These are phyloP conservation scores for Eriocheir sinensis DNA, from an alignment of 1,140 invertebrate species.

Conservation along the genomic window DNA sequence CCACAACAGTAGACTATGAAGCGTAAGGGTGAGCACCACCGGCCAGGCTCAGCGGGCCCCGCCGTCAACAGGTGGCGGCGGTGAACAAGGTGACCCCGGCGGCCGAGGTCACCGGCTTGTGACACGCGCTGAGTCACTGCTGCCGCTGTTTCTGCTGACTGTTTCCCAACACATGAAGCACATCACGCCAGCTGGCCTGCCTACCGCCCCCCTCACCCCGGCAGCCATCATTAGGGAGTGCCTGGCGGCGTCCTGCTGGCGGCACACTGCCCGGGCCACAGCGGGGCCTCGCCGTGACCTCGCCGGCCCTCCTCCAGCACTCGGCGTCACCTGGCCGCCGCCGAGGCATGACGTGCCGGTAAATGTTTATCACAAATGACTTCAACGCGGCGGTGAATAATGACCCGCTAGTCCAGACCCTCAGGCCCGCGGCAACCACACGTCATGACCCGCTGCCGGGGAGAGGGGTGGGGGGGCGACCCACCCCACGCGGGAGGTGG, in stretches of 20 bases:
- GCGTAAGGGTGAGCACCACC: too few species aligned
- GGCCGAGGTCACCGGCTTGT: background rate
- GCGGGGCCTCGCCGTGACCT: background rate
- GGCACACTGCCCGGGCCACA: background rate
- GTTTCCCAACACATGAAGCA: background rate
- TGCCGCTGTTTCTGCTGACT: background rate
- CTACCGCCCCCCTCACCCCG: too few species aligned
- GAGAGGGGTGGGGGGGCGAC: too few species aligned
- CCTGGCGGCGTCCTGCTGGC: background rate
- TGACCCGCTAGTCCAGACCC: background rate
- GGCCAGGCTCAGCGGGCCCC: too few species aligned
- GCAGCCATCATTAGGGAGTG: too few species aligned
- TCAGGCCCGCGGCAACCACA: too few species aligned
- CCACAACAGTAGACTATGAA: too few species aligned
- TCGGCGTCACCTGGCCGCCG: background rate
- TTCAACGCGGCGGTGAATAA: conserved; percentile 31
- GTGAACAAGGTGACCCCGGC: background rate
- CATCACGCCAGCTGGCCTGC: background rate
- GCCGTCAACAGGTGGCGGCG: too few species aligned
- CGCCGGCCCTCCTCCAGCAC: background rate
- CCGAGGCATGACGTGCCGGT: background rate
- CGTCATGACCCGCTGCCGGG: too few species aligned
- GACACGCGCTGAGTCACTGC: background rate
- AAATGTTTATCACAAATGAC: too few species aligned
- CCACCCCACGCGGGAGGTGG: background rate